phyloP scores from a whole-genome alignment of 1,140 invertebrate species.

The Mya arenaria region DNA sequence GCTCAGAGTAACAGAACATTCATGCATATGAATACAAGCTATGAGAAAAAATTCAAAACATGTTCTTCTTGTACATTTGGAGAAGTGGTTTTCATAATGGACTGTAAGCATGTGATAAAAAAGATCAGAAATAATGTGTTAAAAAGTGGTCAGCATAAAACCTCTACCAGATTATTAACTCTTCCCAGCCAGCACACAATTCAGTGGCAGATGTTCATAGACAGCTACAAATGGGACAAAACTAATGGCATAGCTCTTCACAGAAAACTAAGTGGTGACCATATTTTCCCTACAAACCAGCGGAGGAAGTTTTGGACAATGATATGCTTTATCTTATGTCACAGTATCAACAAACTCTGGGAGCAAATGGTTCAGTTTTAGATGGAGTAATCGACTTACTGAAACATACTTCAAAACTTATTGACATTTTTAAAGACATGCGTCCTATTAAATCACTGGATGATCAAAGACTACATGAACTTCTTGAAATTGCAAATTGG shows the following conservation, averaged over 20 bases:
- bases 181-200: background rate
- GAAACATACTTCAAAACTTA: background rate
- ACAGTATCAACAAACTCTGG: slow-evolving; percentile 4
- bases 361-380: slow-evolving; percentile 1
- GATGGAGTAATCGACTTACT: slow-evolving; percentile 16
- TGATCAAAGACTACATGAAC: background rate
- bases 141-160: background rate
- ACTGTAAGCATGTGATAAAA: slow-evolving; percentile 51
- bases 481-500: background rate
- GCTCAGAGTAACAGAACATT: slow-evolving; percentile 49
- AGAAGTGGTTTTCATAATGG: slow-evolving; percentile 53
- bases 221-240: slow-evolving; percentile 39
- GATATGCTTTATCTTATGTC: slow-evolving; percentile 19
- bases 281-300: background rate
- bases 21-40: slow-evolving; percentile 35
- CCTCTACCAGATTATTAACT: slow-evolving; percentile 7
- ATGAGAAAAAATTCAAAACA: background rate
- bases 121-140: slow-evolving; percentile 52
- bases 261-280: slow-evolving; percentile 22
- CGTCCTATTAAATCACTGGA: slow-evolving; percentile 6
- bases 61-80: slow-evolving; percentile 11
- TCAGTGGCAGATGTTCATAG: slow-evolving; percentile 30
- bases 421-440: slow-evolving; percentile 25
- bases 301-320: background rate
- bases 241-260: background rate